A percentile compares a stretch with the other conserved stretches of the same genome.
Evolutionary conservation across 2,797 vertebrate species (phyloP).

Genomic region (Mus minutoides): DNA sequence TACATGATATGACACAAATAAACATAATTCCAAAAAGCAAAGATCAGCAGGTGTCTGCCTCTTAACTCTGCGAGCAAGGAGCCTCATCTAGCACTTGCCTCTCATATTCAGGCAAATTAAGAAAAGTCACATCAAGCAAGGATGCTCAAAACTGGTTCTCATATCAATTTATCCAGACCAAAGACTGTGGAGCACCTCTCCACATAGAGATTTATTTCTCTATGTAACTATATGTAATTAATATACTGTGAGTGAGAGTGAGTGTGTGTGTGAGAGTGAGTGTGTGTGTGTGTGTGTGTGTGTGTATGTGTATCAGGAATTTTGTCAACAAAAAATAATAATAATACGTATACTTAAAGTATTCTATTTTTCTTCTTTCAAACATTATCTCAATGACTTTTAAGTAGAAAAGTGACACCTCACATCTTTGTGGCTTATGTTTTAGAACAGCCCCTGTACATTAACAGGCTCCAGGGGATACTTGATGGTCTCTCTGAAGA

Average conservation of each 20-base stretch:
- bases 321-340: not conserved
- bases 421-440: not conserved
- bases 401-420: not conserved
- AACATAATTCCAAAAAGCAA: not conserved
- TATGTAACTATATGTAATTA: conserved; percentile 21
- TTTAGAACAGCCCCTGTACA: not conserved
- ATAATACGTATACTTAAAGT: not conserved
- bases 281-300: not conserved
- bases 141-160: not conserved
- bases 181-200: not conserved
- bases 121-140: not conserved
- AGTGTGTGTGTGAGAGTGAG: not conserved
- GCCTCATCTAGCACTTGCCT: not conserved
- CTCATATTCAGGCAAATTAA: not conserved
- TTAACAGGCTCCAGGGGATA: not conserved
- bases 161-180: not conserved
- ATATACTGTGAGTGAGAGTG: not conserved
- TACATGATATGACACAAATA: not conserved
- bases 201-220: conserved; percentile 1
- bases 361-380: not conserved
- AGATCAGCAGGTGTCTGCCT: not conserved
- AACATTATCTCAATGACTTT: conserved; percentile 13
- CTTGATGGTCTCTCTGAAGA: not conserved
- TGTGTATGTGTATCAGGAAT: not conserved
- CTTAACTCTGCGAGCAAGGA: not conserved